Evolutionary conservation across 1,140 invertebrate genomes (phyloP).

Genomic region (Anagrus nilaparvatae): DNA sequence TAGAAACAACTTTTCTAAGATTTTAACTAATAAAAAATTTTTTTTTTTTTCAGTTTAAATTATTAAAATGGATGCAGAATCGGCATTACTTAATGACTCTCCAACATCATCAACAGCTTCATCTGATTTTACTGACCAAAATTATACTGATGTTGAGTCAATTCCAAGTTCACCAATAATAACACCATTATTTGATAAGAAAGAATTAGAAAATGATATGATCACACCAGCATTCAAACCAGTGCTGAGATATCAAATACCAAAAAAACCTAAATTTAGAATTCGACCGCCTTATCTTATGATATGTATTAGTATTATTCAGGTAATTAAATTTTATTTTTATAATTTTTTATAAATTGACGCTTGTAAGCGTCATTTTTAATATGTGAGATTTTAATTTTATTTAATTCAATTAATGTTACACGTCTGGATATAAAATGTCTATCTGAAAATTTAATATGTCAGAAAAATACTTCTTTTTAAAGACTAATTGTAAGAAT

Average conservation of each 20-base stretch:
- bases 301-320: slow-evolving; percentile 39
- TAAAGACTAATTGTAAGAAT: too few relatives aligned
- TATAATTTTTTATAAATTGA: background rate
- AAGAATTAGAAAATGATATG: slow-evolving; percentile 20
- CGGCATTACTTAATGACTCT: slow-evolving; percentile 33
- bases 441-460: too few relatives aligned
- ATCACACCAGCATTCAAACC: slow-evolving; percentile 19
- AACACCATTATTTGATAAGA: slow-evolving; percentile 10
- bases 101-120: slow-evolving; percentile 35
- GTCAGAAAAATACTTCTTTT: too few relatives aligned
- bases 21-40: background rate
- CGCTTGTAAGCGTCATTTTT: too few relatives aligned
- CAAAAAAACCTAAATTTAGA: slow-evolving; percentile 34
- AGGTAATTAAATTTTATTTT: slow-evolving; percentile 22
- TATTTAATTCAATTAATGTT: too few relatives aligned
- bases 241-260: slow-evolving; percentile 15
- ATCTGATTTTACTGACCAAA: slow-evolving; percentile 29
- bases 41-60: slow-evolving; percentile 21
- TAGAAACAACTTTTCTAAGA: too few relatives aligned
- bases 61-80: slow-evolving; percentile 35
- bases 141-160: slow-evolving; percentile 25
- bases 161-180: slow-evolving; percentile 25
- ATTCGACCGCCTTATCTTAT: slow-evolving; percentile 41
- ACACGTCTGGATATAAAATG: too few relatives aligned
- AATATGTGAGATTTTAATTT: too few relatives aligned